Evolutionary conservation across 92 coral and sea anemone genomes (phyloP), one percentile per base, ranked within the genome.

Genomic region (Umimayanthus kanabou): DNA sequence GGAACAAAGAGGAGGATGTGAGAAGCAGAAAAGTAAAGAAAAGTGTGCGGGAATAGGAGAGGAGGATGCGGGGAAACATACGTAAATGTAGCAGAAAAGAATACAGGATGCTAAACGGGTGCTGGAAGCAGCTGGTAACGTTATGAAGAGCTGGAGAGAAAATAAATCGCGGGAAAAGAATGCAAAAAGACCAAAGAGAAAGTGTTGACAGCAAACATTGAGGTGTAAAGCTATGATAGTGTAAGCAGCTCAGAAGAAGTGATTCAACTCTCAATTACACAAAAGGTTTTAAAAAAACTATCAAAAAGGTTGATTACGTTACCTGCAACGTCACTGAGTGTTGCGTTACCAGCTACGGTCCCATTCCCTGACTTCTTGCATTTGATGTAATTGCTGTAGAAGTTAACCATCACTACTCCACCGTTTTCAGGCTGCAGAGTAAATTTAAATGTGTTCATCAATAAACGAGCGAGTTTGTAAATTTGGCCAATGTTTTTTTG

Each of bases 341-440:
- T 94, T 42, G 91, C 94, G 55, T 49, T 69, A 10, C 53, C 74
- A 4, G 72, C 55, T 25, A 33, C 49, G 22, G 73, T 58, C 50
- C 29, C 50, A 20, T 61, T 33, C 25, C 47, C 72, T 14, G 69
- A 81, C 26, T 49, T 80, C 28, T 78, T 70, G 77, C 92, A 94
- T 47, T 53, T 55, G 22, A 92, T 88, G 74, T 77, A 90, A 4
- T 80, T 64, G 75, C 77, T 76, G 88, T 84, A 89, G 84, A 94
- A 94, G 72, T 94, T 94, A 53, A 94, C 94, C 96, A 94, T 94
- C 73, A 94, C 94, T 18, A 94, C 89, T 28, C 96, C 96, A 73
- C 90, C 94, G 80, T 92, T 94, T n/a, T 76, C 15, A 20, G 89
- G 89, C 96, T 94, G 87, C 66, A 23, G n/a, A 80, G 25, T 14